Percentiles rank a stretch among this genome's conserved stretches.
Evolutionary conservation across 2,113 vertebrate genomes (phyloP).

Genomic region (Pelmatolapia mariae): DNA sequence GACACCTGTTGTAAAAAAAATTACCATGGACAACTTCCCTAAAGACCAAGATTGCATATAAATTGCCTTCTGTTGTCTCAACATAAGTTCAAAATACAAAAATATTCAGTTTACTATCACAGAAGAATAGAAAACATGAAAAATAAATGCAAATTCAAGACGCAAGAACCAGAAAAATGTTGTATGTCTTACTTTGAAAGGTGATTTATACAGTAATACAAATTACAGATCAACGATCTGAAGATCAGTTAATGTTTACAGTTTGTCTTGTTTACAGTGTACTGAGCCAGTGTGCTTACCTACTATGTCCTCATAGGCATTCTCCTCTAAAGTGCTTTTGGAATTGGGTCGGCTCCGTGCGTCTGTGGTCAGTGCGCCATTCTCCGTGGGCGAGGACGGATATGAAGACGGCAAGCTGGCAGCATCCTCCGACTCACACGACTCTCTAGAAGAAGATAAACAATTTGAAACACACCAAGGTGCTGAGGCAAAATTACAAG

Average conservation of each 20-base stretch:
- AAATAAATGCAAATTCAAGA: not conserved
- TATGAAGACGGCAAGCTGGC: slow-evolving; percentile 83
- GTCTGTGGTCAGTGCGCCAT: slow-evolving; percentile 79
- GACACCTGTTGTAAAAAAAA: not conserved
- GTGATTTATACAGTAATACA: not conserved
- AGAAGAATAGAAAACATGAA: not conserved
- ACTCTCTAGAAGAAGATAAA: slow-evolving; percentile 77
- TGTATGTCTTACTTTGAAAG: not conserved
- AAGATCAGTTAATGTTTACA: not conserved
- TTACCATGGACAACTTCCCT: not conserved
- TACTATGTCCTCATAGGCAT: slow-evolving; percentile 96
- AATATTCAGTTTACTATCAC: not conserved
- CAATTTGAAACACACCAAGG: not conserved
- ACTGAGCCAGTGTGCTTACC: slow-evolving; percentile 75
- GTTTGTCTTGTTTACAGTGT: not conserved
- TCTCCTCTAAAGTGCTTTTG: slow-evolving; percentile 98
- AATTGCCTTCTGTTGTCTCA: not conserved
- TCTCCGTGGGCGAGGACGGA: slow-evolving; percentile 87
- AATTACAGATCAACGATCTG: not conserved
- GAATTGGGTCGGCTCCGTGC: slow-evolving; percentile 81
- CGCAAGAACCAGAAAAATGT: not conserved
- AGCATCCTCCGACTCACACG: slow-evolving; percentile 90
- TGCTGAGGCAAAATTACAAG: not conserved
- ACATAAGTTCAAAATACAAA: not conserved
- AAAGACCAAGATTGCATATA: not conserved